Conservation (phyloP, 2,113 vertebrate species). For the Microtus montanus region DNA sequence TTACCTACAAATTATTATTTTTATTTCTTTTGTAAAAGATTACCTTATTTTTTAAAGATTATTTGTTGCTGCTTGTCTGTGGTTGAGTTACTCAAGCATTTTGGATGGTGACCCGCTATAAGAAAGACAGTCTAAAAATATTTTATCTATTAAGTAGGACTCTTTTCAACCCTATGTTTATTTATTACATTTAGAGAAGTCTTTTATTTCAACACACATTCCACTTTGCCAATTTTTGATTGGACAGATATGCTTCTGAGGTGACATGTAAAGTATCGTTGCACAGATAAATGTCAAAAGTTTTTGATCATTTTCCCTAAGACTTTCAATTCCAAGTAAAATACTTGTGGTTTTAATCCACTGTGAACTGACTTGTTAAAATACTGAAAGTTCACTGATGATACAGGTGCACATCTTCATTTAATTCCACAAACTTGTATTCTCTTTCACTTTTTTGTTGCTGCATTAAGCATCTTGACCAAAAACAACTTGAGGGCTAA, state of each 20-base stretch:
- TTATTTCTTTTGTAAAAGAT: background rate
- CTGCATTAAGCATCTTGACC: background rate
- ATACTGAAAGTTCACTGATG: background rate
- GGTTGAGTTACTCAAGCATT: background rate
- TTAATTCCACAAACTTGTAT: background rate
- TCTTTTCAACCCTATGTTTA: background rate
- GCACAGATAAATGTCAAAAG: background rate
- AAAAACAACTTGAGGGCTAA: background rate
- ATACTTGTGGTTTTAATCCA: background rate
- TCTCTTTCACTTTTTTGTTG: background rate
- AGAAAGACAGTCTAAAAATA: background rate
- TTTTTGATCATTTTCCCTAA: background rate
- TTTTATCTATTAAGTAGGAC: background rate
- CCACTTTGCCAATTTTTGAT: background rate
- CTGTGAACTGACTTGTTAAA: background rate
- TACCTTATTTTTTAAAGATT: background rate
- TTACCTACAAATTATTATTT: background rate
- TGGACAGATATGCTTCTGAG: background rate
- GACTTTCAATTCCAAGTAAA: background rate
- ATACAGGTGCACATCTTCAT: background rate
- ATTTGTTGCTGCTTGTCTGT: background rate
- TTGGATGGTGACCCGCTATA: background rate
- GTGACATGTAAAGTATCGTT: background rate
- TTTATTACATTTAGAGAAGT: background rate
- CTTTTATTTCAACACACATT: background rate